A percentile compares a stretch with the other conserved stretches of the same genome.
Conservation (phyloP, 2,797 vertebrate genomes). For the Trematomus bernacchii region DNA sequence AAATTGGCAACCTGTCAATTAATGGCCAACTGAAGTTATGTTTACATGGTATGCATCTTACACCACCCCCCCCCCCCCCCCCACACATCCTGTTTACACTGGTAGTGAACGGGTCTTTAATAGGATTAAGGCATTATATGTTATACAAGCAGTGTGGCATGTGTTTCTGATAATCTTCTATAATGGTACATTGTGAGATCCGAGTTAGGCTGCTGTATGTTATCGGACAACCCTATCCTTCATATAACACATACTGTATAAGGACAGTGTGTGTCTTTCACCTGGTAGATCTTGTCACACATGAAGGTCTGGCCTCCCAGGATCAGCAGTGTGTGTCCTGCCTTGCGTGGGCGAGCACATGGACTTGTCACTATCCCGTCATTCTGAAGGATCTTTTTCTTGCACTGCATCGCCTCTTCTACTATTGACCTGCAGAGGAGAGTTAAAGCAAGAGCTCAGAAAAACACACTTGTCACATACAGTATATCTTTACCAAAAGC, state of each 20-base stretch:
- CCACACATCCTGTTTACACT: no score
- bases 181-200: background rate
- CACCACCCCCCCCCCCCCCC: no score
- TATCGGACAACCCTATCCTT: background rate
- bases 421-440: conserved; percentile 81
- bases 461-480: background rate
- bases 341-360: conserved; percentile 93
- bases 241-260: background rate
- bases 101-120: no score
- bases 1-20: no score
- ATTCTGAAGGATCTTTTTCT: conserved; percentile 92
- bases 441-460: background rate
- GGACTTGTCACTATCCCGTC: conserved; percentile 92
- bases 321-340: conserved; percentile 94
- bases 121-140: background rate
- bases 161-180: background rate
- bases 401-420: conserved; percentile 93
- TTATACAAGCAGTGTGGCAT: background rate
- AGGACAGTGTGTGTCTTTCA: conserved; percentile 5
- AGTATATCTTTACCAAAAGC: background rate
- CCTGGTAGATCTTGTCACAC: conserved; percentile 97
- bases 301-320: conserved; percentile 96
- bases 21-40: no score
- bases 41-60: no score
- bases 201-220: background rate